A percentile compares a stretch with the other conserved stretches of the same genome.
Conservation (phyloP, 2,888 invertebrate genomes). For the Lobophora halterata region DNA sequence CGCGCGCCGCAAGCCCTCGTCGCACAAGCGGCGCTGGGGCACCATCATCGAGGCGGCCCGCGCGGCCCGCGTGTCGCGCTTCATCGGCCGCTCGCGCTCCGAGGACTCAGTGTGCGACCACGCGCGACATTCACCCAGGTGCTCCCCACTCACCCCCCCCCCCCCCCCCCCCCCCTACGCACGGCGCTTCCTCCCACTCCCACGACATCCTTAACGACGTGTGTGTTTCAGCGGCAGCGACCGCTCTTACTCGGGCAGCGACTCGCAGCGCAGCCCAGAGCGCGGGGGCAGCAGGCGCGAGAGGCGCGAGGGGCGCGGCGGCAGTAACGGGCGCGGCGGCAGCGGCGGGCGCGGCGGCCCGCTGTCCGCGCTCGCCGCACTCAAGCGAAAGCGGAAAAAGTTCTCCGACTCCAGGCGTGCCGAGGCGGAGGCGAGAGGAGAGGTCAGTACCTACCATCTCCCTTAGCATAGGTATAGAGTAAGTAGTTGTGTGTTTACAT, state of each 20-base stretch:
- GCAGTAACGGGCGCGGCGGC: slow-evolving; percentile 28
- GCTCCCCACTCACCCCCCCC: too few relatives aligned
- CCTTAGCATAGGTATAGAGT: too few relatives aligned
- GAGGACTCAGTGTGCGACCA: slow-evolving; percentile 89
- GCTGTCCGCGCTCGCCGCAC: slow-evolving; percentile 85
- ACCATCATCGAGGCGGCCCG: slow-evolving; percentile 93
- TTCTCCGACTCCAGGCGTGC: slow-evolving; percentile 89
- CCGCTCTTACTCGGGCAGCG: slow-evolving; percentile 85
- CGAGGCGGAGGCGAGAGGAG: slow-evolving; percentile 44
- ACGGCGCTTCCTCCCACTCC: too few relatives aligned
- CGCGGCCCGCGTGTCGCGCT: slow-evolving; percentile 88
- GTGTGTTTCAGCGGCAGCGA: slow-evolving; percentile 73
- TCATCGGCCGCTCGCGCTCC: slow-evolving; percentile 88
- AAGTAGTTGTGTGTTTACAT: background rate
- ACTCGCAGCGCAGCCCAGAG: slow-evolving; percentile 84
- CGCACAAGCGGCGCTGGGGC: slow-evolving; percentile 90
- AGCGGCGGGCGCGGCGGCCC: slow-evolving; percentile 59
- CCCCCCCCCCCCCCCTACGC: too few relatives aligned
- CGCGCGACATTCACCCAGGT: slow-evolving; percentile 80
- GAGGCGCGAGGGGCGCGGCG: slow-evolving; percentile 44
- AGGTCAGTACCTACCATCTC: too few relatives aligned
- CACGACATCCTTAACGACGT: slow-evolving; percentile 29
- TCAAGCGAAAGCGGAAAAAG: slow-evolving; percentile 90
- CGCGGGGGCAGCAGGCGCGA: slow-evolving; percentile 36
- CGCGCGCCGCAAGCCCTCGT: slow-evolving; percentile 62